Conservation (phyloP, 2,888 invertebrate genomes). For the Poecilobothrus nobilitatus region DNA sequence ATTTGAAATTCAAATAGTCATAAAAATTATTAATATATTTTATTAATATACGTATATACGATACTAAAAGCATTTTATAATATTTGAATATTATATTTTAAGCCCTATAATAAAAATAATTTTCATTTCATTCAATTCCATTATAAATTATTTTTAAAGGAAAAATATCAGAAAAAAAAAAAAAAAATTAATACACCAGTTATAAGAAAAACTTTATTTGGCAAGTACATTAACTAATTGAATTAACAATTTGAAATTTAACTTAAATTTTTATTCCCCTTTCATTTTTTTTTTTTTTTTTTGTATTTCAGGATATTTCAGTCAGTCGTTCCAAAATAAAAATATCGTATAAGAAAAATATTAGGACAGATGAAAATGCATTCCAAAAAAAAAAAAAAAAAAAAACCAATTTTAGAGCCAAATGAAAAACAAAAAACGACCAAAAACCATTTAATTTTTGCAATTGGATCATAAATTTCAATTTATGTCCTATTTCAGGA, state of each 20-base stretch:
- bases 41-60: too few relatives aligned
- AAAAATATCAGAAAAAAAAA: too few relatives aligned
- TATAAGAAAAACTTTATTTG: neutral
- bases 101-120: too few relatives aligned
- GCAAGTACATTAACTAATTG: slow-evolving; percentile 6
- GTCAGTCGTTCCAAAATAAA: neutral
- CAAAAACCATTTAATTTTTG: neutral
- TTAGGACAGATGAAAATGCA: neutral
- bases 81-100: too few relatives aligned
- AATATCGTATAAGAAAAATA: neutral
- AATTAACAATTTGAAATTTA: neutral
- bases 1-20: too few relatives aligned
- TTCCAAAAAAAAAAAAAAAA: too few relatives aligned
- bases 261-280: neutral
- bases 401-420: too few relatives aligned
- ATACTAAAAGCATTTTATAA: too few relatives aligned
- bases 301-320: neutral
- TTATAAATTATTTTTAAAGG: too few relatives aligned
- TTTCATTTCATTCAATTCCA: too few relatives aligned
- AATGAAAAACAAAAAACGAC: neutral
- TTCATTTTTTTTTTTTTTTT: neutral
- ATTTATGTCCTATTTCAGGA: neutral
- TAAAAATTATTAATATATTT: too few relatives aligned
- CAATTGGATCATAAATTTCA: slow-evolving; percentile 3
- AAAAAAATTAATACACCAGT: neutral